Base-by-base conservation (phyloP, 2,888 invertebrate species). In the Cheilosia urbana region DNA sequence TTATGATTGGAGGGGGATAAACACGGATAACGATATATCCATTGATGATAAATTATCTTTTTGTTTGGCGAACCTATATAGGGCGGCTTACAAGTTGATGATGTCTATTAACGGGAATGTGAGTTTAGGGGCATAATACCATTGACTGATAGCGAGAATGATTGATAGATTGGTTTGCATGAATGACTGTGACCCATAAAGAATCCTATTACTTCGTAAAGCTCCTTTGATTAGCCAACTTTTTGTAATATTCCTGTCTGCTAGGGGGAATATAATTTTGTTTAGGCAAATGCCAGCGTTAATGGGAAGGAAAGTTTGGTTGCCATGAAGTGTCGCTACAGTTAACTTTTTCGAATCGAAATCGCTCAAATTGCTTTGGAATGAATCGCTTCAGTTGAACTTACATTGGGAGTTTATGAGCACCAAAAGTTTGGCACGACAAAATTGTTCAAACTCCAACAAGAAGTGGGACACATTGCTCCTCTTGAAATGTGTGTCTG, bases 1-100 rank as follows among this genome's bases (percentile, higher is more conserved):
- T 77, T 77, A 77, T 77, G 76, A 76, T 76, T 76, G 66, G 34
- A 13, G 19, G 30, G 19, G 63, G 55, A 57, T 66, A 57, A 47
- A 40, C 65, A 51, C 17, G 57, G 66, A 76, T 65, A 75, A 75
- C 4, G 17, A 3, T 37, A 37, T 37, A 37, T 37, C 37, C 58
- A 15, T 69, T 62, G 77, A 77, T 77, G 77, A 77, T 77, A 77
- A 77, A 77, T 69, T 68, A 55, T 68, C 42, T 19, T 40, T 45
- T 62, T 53, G 53, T 21, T 68, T 45, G 45, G 37, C 27, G 24
- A 53, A 47, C 49, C n/a, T 9, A 9, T 57, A 30, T 2, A 30
- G 30, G 30, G 30, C 30, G 30, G 30, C 9, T 30, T 30, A 75
- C 75, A 58, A 58, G 66, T 17, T 19, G 21, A 51, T 51, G 76